Evolutionary conservation across 1,140 invertebrate species (phyloP).

Genomic region (Leptoteleia sp.): DNA sequence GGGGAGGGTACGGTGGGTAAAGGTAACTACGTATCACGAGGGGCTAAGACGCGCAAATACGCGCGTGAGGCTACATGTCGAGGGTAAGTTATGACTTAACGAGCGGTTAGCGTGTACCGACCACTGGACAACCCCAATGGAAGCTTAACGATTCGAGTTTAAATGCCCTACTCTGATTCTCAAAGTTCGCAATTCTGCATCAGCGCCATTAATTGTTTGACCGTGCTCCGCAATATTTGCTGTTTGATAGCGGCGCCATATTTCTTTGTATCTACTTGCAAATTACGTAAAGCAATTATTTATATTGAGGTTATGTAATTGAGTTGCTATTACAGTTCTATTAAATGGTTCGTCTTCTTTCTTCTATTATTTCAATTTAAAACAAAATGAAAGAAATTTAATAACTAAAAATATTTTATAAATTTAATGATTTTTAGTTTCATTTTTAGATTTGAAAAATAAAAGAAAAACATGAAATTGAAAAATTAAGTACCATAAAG

Average conservation of each 20-base stretch:
- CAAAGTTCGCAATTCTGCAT: slow-evolving; percentile 70
- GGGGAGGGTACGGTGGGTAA: slow-evolving; percentile 11
- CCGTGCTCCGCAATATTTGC: slow-evolving; percentile 10
- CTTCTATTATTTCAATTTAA: too few species aligned
- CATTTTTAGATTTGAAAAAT: too few species aligned
- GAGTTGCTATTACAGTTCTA: too few species aligned
- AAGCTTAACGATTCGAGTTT: slow-evolving; percentile 68
- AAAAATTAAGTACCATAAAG: too few species aligned
- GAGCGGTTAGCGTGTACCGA: slow-evolving; percentile 79
- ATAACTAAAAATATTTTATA: too few species aligned
- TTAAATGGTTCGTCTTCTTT: too few species aligned
- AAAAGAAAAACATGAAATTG: too few species aligned
- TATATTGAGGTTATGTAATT: too few species aligned
- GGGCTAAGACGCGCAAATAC: slow-evolving; percentile 49
- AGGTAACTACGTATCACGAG: slow-evolving; percentile 43
- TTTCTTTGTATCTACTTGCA: neutral
- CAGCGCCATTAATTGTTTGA: slow-evolving; percentile 64
- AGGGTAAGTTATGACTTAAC: slow-evolving; percentile 81
- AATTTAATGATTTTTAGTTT: too few species aligned
- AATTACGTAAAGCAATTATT: neutral
- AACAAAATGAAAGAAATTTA: too few species aligned
- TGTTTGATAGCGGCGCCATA: slow-evolving; percentile 4
- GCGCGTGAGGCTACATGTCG: slow-evolving; percentile 60
- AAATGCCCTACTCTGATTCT: slow-evolving; percentile 73
- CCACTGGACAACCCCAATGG: slow-evolving; percentile 71